Base-by-base conservation (phyloP, 2,797 vertebrate species). In the Varecia variegata region DNA sequence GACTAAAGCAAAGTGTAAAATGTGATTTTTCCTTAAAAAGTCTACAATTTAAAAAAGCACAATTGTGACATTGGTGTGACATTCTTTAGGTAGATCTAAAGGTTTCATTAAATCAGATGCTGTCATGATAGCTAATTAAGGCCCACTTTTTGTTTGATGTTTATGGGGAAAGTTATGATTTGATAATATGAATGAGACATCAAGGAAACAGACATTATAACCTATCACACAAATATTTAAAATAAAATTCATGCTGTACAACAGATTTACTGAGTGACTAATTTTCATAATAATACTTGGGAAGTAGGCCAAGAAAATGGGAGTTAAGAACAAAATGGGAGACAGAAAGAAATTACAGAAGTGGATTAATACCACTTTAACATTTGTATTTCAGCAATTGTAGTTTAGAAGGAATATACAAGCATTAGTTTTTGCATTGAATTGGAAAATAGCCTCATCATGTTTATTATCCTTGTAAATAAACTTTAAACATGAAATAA, bases 401-500 rank as follows among this genome's bases (percentile, higher is more conserved):
- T 76, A 73, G 18, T 81, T 93, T 83, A 92, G 30, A 96, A 96
- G 52, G 45, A 47, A 30, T 35, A 76, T 25, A 13, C 6, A 43
- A 83, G 38, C 11, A 85, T 93, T 81, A 18, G 13, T 62, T 83
- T 85, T 94, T 95, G 2, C 13, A 74, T 47, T 86, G 23, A 76
- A 54, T 68, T 77, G 13, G 38, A 71, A 77, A 67, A 81, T 71
- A 52, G 25, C 40, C 43, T 94, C 86, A 10, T 94, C 86, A 14
- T 73, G 93, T 81, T 89, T 54, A 60, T 76, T 77, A n/a, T 82
- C 20, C 21, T 89, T 65, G 10, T 73, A 90, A 92, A 73, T 81
- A 67, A 65, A 27, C 74, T 96, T 95, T 95, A 52, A 96, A 95
- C 60, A 90, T 95, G 5, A 79, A 80, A 2, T 93, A 47, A 81